Conservation (phyloP, 2,113 vertebrate species). For the Chaenogobius annularis region DNA sequence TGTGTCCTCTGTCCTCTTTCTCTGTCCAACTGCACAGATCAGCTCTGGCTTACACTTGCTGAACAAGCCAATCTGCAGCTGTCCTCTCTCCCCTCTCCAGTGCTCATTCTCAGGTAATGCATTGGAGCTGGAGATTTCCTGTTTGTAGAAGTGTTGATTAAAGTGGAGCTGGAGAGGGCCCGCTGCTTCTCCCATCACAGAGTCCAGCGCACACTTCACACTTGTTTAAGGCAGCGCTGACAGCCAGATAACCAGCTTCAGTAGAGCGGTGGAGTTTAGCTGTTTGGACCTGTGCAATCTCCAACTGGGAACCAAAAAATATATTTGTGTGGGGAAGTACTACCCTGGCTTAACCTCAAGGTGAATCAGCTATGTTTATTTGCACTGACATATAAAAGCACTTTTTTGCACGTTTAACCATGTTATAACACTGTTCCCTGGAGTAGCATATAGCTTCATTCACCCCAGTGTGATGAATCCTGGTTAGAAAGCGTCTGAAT, state of each 20-base stretch:
- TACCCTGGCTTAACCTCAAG: background rate
- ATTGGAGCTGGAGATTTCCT: slow-evolving; percentile 48
- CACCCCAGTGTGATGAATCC: too few species aligned
- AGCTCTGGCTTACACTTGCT: slow-evolving; percentile 2
- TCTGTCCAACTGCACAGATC: background rate
- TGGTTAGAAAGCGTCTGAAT: too few species aligned
- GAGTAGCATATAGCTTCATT: too few species aligned
- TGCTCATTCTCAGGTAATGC: slow-evolving; percentile 66
- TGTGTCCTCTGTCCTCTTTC: background rate
- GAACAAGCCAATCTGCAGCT: slow-evolving; percentile 20
- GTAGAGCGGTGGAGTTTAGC: background rate
- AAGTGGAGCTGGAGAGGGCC: slow-evolving; percentile 34
- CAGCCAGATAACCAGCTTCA: slow-evolving; percentile 29
- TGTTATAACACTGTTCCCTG: too few species aligned
- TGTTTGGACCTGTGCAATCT: background rate
- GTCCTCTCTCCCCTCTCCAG: slow-evolving; percentile 45
- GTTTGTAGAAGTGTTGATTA: slow-evolving; percentile 60
- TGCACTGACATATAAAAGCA: too few species aligned
- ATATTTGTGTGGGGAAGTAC: background rate
- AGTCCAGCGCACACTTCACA: slow-evolving; percentile 52
- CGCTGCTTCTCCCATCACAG: slow-evolving; percentile 34
- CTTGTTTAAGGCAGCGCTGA: slow-evolving; percentile 39
- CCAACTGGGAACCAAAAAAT: background rate
- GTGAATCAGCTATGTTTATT: background rate
- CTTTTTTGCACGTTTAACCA: too few species aligned